phyloP scores from a whole-genome alignment of 2,888 invertebrate species.

The Drosophila tanythrix region DNA sequence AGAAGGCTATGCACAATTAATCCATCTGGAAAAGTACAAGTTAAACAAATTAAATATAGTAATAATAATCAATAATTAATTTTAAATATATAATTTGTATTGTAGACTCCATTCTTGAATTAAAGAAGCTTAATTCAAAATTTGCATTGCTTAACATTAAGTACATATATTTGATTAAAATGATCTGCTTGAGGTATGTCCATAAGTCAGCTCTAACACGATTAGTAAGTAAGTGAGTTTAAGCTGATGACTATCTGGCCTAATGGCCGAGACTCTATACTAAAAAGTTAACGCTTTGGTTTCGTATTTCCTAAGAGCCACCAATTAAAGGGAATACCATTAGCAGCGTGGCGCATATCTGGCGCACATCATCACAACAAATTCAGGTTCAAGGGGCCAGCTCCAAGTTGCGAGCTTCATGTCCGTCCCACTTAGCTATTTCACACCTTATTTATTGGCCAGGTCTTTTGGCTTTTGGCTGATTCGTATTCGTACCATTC shows the following conservation, averaged over 20 bases:
- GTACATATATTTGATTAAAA: background rate
- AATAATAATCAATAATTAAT: no score
- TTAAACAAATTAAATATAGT: no score
- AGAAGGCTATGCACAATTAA: no score
- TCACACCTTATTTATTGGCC: slow-evolving; percentile 84
- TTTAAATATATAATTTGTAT: background rate
- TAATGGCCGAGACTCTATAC: background rate
- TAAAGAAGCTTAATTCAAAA: background rate
- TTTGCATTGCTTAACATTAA: background rate
- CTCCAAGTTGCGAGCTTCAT: slow-evolving; percentile 1
- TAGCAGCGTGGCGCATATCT: slow-evolving; percentile 35
- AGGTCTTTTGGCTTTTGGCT: slow-evolving; percentile 32
- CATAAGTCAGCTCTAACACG: background rate
- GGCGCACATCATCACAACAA: slow-evolving; percentile 31
- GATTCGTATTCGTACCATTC: slow-evolving; percentile 1
- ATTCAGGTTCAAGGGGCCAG: slow-evolving; percentile 8
- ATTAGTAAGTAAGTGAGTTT: background rate
- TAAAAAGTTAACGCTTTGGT: background rate
- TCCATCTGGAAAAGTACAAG: background rate
- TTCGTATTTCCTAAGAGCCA: slow-evolving; percentile 1
- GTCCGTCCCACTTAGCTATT: slow-evolving; percentile 75
- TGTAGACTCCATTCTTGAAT: background rate
- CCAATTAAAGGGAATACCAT: slow-evolving; percentile 33
- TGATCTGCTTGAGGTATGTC: background rate
- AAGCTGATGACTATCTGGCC: background rate